Conservation (phyloP, 1,140 invertebrate species). For the Trialeurodes vaporariorum region DNA sequence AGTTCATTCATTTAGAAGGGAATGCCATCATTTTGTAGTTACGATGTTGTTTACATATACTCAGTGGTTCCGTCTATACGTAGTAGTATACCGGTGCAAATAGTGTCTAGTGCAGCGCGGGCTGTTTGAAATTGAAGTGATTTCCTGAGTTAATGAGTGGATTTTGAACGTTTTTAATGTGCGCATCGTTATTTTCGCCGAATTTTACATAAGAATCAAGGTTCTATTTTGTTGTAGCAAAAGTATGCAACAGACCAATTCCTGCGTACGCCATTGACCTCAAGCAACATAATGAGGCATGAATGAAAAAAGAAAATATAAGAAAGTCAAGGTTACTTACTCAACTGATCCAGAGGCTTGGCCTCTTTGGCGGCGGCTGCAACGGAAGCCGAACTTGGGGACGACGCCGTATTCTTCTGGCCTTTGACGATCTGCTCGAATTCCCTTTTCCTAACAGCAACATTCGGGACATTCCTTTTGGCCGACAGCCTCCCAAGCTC, state of each 20-base stretch:
- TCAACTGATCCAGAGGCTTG: slow-evolving; percentile 36
- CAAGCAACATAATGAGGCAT: too few species aligned
- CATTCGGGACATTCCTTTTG: slow-evolving; percentile 57
- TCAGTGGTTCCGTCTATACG: too few species aligned
- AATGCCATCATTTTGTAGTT: too few species aligned
- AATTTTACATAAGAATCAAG: neutral
- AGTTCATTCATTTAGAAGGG: too few species aligned
- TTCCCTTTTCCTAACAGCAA: slow-evolving; percentile 56
- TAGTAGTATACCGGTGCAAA: too few species aligned
- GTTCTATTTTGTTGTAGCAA: slow-evolving; percentile 4
- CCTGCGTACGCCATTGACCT: too few species aligned
- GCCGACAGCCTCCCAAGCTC: slow-evolving; percentile 55
- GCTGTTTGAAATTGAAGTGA: too few species aligned
- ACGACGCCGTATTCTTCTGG: slow-evolving; percentile 9
- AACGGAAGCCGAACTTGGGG: slow-evolving; percentile 24
- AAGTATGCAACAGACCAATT: slow-evolving; percentile 2
- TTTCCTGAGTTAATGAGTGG: too few species aligned
- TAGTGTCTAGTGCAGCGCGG: too few species aligned
- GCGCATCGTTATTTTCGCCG: neutral
- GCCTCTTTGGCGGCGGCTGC: slow-evolving; percentile 33
- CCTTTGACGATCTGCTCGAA: slow-evolving; percentile 49
- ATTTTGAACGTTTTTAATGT: too few species aligned
- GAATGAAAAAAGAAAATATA: neutral
- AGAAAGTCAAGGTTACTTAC: slow-evolving; percentile 22
- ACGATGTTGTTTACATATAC: too few species aligned